Conservation (phyloP, 2,113 vertebrate genomes). For the Anoura caudifer region DNA sequence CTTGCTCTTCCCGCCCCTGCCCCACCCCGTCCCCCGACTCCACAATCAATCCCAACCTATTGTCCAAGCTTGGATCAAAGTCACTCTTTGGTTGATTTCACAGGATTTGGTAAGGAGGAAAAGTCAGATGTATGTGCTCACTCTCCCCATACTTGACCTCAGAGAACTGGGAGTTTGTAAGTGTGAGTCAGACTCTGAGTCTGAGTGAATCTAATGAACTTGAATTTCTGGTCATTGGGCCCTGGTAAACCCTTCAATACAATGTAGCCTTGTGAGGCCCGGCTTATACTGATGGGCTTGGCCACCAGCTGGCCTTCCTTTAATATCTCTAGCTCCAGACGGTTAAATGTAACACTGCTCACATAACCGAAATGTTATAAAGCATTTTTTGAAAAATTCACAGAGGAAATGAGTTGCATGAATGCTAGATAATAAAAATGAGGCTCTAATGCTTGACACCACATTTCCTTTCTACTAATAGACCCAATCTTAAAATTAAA, state of each 20-base stretch:
- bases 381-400: slow-evolving; percentile 33
- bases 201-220: background rate
- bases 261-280: background rate
- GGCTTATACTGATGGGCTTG: background rate
- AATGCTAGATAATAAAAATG: slow-evolving; percentile 58
- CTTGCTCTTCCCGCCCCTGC: no score
- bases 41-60: no score
- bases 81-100: background rate
- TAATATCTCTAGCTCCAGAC: background rate
- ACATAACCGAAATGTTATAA: slow-evolving; percentile 7
- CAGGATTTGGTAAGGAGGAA: background rate
- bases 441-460: slow-evolving; percentile 39
- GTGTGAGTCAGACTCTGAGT: background rate
- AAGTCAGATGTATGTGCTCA: background rate
- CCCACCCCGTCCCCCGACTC: no score
- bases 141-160: background rate
- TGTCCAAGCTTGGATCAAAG: no score
- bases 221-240: background rate
- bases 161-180: background rate
- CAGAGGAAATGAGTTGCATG: slow-evolving; percentile 55
- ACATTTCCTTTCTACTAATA: slow-evolving; percentile 50
- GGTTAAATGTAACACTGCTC: background rate
- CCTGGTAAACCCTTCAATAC: background rate
- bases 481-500: slow-evolving; percentile 60
- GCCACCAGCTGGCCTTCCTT: background rate